Evolutionary conservation across 2,888 invertebrate genomes (phyloP).

Genomic region (Stenotaenia linearis): DNA sequence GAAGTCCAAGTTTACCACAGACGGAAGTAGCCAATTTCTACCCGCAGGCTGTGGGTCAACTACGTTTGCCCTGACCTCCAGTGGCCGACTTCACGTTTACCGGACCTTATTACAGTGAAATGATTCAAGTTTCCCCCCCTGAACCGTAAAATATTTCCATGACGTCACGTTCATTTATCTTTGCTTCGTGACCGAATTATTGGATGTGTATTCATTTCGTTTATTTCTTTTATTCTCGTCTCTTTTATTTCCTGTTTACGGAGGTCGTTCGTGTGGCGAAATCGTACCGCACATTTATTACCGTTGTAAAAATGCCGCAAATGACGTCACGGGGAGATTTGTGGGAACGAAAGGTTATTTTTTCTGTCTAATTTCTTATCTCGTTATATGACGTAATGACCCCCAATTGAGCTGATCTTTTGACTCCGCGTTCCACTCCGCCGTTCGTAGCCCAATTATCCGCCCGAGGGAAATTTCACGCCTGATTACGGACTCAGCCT

Average conservation of each 20-base stretch:
- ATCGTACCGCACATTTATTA: neutral
- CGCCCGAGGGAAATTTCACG: constrained; percentile 21
- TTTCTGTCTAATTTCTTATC: constrained; percentile 16
- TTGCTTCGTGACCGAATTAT: neutral
- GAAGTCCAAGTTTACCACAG: neutral
- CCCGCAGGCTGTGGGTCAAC: constrained; percentile 2
- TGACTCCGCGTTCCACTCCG: constrained; percentile 19
- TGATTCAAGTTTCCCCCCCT: neutral
- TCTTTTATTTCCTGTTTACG: neutral
- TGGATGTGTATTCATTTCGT: neutral
- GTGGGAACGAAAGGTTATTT: constrained; percentile 8
- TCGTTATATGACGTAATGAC: constrained; percentile 17
- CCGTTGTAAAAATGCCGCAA: neutral
- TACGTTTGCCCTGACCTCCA: constrained; percentile 9
- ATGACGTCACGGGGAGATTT: neutral
- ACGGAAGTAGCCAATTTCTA: neutral
- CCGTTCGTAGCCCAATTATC: constrained; percentile 3
- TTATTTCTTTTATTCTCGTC: neutral
- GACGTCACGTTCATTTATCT: neutral
- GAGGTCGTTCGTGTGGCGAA: neutral
- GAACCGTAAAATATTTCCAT: neutral
- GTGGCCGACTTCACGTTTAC: constrained; percentile 9
- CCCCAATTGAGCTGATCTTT: constrained; percentile 21
- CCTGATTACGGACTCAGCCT: constrained; percentile 4
- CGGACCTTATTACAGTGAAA: neutral